phyloP scores from a whole-genome alignment of 1,140 invertebrate genomes.

The Idris sp. region DNA sequence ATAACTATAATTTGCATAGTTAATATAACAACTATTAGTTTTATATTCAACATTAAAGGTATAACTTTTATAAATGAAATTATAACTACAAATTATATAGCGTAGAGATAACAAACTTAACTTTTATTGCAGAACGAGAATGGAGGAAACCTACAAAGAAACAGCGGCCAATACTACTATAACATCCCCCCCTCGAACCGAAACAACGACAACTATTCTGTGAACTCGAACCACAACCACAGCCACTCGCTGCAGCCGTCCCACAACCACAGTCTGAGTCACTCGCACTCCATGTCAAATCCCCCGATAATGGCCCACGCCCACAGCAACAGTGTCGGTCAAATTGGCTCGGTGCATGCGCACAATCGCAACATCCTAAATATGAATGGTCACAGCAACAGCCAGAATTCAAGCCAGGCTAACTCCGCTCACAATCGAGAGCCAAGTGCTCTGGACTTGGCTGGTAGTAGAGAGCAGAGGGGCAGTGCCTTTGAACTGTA shows the following conservation, averaged over 20 bases:
- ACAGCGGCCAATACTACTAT: constrained; percentile 81
- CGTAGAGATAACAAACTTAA: no score
- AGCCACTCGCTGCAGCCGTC: constrained; percentile 76
- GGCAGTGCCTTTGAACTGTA: constrained; percentile 97
- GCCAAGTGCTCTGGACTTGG: constrained; percentile 83
- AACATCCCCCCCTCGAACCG: constrained; percentile 80
- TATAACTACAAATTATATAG: no score
- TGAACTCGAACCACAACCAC: constrained; percentile 78
- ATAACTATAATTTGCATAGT: no score
- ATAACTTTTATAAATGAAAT: no score
- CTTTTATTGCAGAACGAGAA: constrained; percentile 69
- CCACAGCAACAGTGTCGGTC: constrained; percentile 78
- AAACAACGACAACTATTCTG: constrained; percentile 68
- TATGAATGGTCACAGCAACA: constrained; percentile 72
- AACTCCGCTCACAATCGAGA: constrained; percentile 78
- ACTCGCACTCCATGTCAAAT: constrained; percentile 80
- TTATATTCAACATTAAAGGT: no score
- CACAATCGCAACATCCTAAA: constrained; percentile 77
- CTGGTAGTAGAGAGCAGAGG: constrained; percentile 91
- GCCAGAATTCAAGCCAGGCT: constrained; percentile 47
- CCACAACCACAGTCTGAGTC: constrained; percentile 74
- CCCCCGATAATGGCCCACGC: constrained; percentile 75
- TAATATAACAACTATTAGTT: no score
- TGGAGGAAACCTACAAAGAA: constrained; percentile 68
- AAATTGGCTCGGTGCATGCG: constrained; percentile 73